Base-by-base conservation (phyloP, 2,888 invertebrate genomes). In the Euproctis similis region DNA sequence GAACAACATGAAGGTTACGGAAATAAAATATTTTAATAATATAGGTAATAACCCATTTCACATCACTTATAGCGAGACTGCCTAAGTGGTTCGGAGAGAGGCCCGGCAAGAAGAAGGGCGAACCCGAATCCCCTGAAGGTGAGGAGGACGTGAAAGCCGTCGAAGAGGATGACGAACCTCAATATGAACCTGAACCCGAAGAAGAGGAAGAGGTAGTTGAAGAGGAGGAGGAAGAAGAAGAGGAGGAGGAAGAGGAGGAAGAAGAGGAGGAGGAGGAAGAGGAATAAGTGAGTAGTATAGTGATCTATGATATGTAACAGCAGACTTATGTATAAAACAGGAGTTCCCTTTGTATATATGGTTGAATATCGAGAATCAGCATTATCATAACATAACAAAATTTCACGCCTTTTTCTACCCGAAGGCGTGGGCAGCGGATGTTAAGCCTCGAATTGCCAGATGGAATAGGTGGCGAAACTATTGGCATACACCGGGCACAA, bases 31-130 rank as follows among this genome's bases (percentile, higher is more conserved):
- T n/a, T 6, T 14, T 26, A 9, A 9, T n/a, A 4, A 24, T 8
- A n/a, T n/a, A 24, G 7, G 8, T 3, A 4, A n/a, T 24, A 8
- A 5, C 4, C 4, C 5, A 4, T 10, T 14, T 8, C 7, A 8
- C n/a, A n/a, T 1, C 8, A n/a, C 34, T 9, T 22, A 64, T 75
- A 95, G 96, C 95, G 87, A 92, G 92, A 88, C 87, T 96, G 85
- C 95, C 95, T 60, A 96, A 95, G 85, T 96, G 96, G 96, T 95
- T 95, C 89, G 95, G 96, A 61, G 96, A 96, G 86, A 89, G 95
- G 84, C 95, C 95, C 52, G 95, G 95, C 88, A 95, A 94, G 85
- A 96, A 95, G 88, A 78, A 90, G 76, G 95, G 92, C 48, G 95
- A 94, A 48, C 90, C 90, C 47, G 95, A 95, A 52, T 92, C 95